Evolutionary conservation across 1,140 invertebrate genomes (phyloP), one percentile per base, ranked within the genome.

Genomic region (Bilobella aurantiaca): DNA sequence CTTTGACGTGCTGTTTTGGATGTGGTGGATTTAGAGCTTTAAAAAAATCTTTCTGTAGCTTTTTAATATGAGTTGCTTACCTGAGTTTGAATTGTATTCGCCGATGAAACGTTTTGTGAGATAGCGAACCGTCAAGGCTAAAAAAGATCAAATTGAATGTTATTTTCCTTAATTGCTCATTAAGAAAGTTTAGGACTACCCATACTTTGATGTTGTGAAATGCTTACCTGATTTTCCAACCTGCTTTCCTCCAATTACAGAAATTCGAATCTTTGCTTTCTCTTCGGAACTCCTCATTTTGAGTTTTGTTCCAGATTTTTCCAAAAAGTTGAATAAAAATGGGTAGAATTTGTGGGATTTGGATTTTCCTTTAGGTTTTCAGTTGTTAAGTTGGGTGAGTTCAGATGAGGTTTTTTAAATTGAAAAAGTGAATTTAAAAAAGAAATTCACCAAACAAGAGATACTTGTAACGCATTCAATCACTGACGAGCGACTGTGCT

Each of bases 41-140:
- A n/a, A n/a, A n/a, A n/a, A n/a, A n/a, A n/a, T n/a, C n/a, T n/a
- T n/a, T n/a, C n/a, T n/a, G n/a, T n/a, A n/a, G n/a, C n/a, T n/a
- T n/a, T n/a, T n/a, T n/a, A n/a, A n/a, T n/a, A n/a, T n/a, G 8
- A 37, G 58, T 58, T 59, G 77, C 79, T 81, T 77, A 88, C 87
- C 87, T 79, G 87, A 85, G 75, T 87, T 86, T 71, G 87, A 88
- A 74, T 87, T 82, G 76, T 90, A 89, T 80, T 89, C 87, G 60
- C 88, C 87, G 66, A 89, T 89, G 76, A 85, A 90, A 73, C 87
- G 77, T 72, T 85, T 81, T 3, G 88, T 90, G 31, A 89, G 76
- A 75, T 87, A 89, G 37, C 88, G 80, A 2, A 90, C 88, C 21
- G 87, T 88, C 27, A 90, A 77, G 68, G 87, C 87, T 86, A 82